Evolutionary conservation across 2,888 invertebrate genomes (phyloP).

Genomic region (Apotomis capreana): DNA sequence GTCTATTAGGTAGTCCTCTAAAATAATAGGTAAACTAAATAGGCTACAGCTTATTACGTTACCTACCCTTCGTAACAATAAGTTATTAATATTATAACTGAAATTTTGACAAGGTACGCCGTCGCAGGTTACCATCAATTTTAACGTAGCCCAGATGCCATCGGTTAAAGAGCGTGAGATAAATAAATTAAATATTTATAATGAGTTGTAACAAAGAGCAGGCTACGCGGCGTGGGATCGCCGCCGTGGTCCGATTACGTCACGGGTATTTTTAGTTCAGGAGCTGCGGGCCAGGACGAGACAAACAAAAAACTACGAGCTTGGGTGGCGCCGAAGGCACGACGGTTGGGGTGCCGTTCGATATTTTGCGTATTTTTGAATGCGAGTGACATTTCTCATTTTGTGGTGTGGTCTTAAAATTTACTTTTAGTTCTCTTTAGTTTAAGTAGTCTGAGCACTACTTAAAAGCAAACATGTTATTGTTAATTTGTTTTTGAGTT

Average conservation of each 20-base stretch:
- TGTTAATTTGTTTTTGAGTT: no score
- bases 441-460: no score
- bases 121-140: constrained; percentile 6
- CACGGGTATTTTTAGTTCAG: constrained; percentile 76
- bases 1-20: no score
- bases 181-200: constrained; percentile 80
- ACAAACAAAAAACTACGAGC: constrained; percentile 69
- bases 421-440: no score
- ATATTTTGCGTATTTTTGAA: constrained; percentile 22
- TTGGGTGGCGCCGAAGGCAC: constrained; percentile 72
- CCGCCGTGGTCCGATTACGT: constrained; percentile 64
- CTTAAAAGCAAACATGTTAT: no score
- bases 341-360: constrained; percentile 15
- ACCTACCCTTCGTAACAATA: background rate
- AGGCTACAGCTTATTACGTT: no score
- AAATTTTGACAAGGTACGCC: background rate
- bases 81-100: background rate
- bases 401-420: background rate
- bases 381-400: background rate
- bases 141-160: constrained; percentile 39
- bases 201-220: constrained; percentile 57
- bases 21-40: no score
- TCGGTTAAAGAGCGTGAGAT: constrained; percentile 57
- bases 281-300: constrained; percentile 66
- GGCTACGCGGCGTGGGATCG: constrained; percentile 67